Base-by-base conservation (phyloP, 1,140 invertebrate species). In the Drosophila ironensis region DNA sequence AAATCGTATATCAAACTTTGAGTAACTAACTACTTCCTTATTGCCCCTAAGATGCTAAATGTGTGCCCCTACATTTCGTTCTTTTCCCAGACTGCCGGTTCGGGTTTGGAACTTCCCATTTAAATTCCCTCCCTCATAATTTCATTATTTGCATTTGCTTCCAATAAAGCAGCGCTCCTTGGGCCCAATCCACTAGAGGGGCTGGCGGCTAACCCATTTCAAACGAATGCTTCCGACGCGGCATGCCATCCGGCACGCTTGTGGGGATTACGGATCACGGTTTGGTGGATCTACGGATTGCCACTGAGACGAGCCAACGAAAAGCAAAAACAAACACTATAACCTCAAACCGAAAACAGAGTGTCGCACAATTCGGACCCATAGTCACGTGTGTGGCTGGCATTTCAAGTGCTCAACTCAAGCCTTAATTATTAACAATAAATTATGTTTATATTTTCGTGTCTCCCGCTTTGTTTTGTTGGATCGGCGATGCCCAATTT, bases 361-460 rank as follows among this genome's bases (percentile, higher is more conserved):
- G 12, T 22, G 51, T 28, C 28, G 5, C 35, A 57, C 56, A 42
- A 42, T 57, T 25, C 70, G 47, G n/a, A n/a, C 67, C 53, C 60
- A 72, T 59, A 75, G 71, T 51, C 33, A 33, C 14, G 33, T 68
- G 42, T 64, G 76, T 63, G 77, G 4, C 14, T 27, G 47, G 72
- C 77, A 81, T 81, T 72, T 64, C 60, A 60, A 81, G 51, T 53
- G 27, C 38, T 12, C 41, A 19, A 25, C 51, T 45, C 48, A 44
- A 57, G 30, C 30, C 14, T 33, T 33, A 56, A 40, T 57, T 71
- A 75, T 82, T 45, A 72, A 72, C 68, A 68, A 81, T 82, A 82
- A 81, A 81, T 81, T 82, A 82, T 82, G 77, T 82, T 82, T 59
- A 59, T 76, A 74, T 67, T 19, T 33, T 33, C 11, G 1, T 33